phyloP scores from a whole-genome alignment of 1,140 invertebrate species.

The Venustaconcha ellipsiformis region DNA sequence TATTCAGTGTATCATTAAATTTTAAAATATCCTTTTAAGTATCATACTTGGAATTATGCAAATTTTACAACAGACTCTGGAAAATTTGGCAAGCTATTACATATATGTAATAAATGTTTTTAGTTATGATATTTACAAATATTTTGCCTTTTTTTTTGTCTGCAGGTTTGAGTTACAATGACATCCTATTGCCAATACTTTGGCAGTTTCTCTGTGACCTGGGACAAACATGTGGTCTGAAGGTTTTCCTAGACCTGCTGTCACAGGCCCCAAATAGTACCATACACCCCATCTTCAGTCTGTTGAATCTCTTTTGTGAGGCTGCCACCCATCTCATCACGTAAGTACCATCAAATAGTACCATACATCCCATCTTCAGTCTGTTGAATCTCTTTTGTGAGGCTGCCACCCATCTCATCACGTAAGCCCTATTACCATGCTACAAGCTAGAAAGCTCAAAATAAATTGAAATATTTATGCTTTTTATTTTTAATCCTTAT shows the following conservation, averaged over 20 bases:
- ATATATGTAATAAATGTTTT: too few relatives aligned
- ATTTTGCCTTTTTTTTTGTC: conserved; percentile 4
- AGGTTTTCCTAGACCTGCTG: conserved; percentile 90
- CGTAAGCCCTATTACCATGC: too few relatives aligned
- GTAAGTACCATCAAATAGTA: conserved; percentile 73
- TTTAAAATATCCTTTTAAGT: too few relatives aligned
- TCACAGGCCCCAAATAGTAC: conserved; percentile 81
- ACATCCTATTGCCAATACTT: conserved; percentile 87
- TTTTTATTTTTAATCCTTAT: too few relatives aligned
- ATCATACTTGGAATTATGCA: too few relatives aligned
- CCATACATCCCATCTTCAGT: conserved; percentile 72
- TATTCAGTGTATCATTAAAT: too few relatives aligned
- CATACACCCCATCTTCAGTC: conserved; percentile 71
- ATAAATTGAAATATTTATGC: too few relatives aligned
- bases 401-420: conserved; percentile 77
- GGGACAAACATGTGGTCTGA: conserved; percentile 89
- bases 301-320: conserved; percentile 94
- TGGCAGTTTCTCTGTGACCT: conserved; percentile 92
- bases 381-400: conserved; percentile 94
- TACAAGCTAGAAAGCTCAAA: too few relatives aligned
- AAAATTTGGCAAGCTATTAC: too few relatives aligned
- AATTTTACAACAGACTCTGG: too few relatives aligned
- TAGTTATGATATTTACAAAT: not conserved
- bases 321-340: conserved; percentile 77
- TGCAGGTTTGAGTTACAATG: conserved; percentile 91